Conservation (phyloP, 2,888 invertebrate species). For the Heliconius ismenius region DNA sequence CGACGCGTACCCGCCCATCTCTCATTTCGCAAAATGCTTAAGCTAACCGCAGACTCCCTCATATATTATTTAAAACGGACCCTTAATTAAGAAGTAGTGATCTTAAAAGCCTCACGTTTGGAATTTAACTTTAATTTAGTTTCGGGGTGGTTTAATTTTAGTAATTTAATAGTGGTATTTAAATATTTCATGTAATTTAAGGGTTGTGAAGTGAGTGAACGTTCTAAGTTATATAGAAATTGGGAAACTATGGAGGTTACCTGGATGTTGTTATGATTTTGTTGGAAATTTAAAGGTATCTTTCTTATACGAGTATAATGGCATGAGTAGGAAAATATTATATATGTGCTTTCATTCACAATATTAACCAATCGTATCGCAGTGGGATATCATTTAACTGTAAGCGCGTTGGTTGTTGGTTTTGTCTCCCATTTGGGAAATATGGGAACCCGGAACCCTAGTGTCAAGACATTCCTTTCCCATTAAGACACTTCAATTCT, state of each 20-base stretch:
- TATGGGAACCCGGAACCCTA: too few species aligned
- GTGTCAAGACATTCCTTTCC: too few species aligned
- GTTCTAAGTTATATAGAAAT: not conserved
- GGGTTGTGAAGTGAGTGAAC: not conserved
- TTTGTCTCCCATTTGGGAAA: too few species aligned
- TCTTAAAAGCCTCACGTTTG: conserved; percentile 14
- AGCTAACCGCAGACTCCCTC: conserved; percentile 29
- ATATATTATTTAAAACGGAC: conserved; percentile 34
- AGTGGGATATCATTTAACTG: too few species aligned
- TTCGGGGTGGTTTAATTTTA: conserved; percentile 7
- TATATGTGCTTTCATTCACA: too few species aligned
- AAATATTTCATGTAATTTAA: not conserved
- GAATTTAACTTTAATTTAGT: conserved; percentile 20
- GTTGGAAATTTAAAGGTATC: too few species aligned
- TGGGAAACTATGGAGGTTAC: too few species aligned
- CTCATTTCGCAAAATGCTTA: conserved; percentile 47
- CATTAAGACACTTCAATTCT: not conserved
- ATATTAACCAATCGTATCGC: too few species aligned
- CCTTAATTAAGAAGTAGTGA: conserved; percentile 24
- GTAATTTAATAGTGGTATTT: conserved; percentile 11
- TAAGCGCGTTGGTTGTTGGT: too few species aligned
- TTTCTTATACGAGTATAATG: too few species aligned
- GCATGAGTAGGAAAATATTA: too few species aligned
- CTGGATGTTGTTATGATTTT: too few species aligned
- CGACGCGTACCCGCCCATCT: conserved; percentile 48